Percentiles rank a stretch among this genome's conserved stretches.
Evolutionary conservation across 1,140 invertebrate species (phyloP).

Genomic region (Tetragonula clypearis): DNA sequence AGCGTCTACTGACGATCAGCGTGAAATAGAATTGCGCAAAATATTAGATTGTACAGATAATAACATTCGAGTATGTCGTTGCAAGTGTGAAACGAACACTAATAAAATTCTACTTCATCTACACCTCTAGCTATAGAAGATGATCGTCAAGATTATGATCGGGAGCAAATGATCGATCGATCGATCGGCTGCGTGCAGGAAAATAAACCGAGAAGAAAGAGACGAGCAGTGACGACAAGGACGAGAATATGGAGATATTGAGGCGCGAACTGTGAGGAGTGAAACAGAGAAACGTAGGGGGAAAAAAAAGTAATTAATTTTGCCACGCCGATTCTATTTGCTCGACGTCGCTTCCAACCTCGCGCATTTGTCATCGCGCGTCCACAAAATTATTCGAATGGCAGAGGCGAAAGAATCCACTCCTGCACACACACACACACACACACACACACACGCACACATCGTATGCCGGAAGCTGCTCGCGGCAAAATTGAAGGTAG

Average conservation of each 20-base stretch:
- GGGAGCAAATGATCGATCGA: slow-evolving; percentile 6
- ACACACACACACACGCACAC: too few species aligned
- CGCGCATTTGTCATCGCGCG: slow-evolving; percentile 58
- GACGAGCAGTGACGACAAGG: not conserved
- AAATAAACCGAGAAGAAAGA: not conserved
- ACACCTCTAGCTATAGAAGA: too few species aligned
- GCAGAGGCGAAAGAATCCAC: slow-evolving; percentile 52
- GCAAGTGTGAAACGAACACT: too few species aligned
- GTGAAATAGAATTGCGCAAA: too few species aligned
- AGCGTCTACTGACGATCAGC: too few species aligned
- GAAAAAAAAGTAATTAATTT: slow-evolving; percentile 65
- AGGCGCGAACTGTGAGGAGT: not conserved
- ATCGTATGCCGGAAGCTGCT: slow-evolving; percentile 26
- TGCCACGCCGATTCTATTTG: slow-evolving; percentile 64
- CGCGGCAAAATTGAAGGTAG: slow-evolving; percentile 58
- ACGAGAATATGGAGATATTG: not conserved
- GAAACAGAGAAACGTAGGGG: not conserved
- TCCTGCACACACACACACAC: not conserved
- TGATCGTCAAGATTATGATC: slow-evolving; percentile 1
- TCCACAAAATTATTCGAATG: slow-evolving; percentile 64
- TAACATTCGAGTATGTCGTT: too few species aligned
- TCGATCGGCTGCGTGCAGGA: not conserved
- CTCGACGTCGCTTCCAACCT: slow-evolving; percentile 55
- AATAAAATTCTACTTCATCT: too few species aligned
- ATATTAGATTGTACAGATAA: too few species aligned